A percentile compares a stretch with the other conserved stretches of the same genome.
phyloP scores from a whole-genome alignment of 2,113 vertebrate species.

The Electrona antarctica region DNA sequence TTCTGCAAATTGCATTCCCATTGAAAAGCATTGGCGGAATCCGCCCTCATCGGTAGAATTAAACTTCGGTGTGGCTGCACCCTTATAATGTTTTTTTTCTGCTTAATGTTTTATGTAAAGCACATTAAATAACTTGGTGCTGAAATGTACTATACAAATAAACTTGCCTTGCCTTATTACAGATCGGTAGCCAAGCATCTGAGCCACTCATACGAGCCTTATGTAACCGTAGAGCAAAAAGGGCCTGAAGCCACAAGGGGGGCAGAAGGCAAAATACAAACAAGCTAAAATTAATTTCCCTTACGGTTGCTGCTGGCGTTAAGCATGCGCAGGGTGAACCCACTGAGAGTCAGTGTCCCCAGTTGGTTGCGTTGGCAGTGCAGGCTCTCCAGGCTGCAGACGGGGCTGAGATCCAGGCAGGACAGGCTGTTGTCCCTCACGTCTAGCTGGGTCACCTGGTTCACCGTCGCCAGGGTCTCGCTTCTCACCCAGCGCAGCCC shows the following conservation, averaged over 20 bases:
- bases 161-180: no score
- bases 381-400: slow-evolving; percentile 89
- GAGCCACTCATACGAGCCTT: slow-evolving; percentile 6
- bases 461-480: slow-evolving; percentile 83
- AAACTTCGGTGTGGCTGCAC: no score
- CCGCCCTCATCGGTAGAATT: no score
- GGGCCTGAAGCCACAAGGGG: neutral
- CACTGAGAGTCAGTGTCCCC: slow-evolving; percentile 85
- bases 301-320: slow-evolving; percentile 88
- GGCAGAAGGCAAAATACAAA: no score
- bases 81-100: no score
- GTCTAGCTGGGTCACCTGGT: slow-evolving; percentile 87
- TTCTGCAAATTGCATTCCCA: no score
- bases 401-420: slow-evolving; percentile 86
- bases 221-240: slow-evolving; percentile 11
- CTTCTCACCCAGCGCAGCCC: slow-evolving; percentile 79
- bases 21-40: no score
- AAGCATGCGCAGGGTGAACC: slow-evolving; percentile 87
- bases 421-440: slow-evolving; percentile 89
- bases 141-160: no score
- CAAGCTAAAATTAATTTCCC: slow-evolving; percentile 55
- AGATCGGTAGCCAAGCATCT: slow-evolving; percentile 41
- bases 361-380: slow-evolving; percentile 92
- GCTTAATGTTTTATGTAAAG: no score
- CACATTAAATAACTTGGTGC: no score